These are phyloP conservation scores for Macquaria australasica DNA, from an alignment of 2,113 vertebrate genomes.

Conservation along the genomic window DNA sequence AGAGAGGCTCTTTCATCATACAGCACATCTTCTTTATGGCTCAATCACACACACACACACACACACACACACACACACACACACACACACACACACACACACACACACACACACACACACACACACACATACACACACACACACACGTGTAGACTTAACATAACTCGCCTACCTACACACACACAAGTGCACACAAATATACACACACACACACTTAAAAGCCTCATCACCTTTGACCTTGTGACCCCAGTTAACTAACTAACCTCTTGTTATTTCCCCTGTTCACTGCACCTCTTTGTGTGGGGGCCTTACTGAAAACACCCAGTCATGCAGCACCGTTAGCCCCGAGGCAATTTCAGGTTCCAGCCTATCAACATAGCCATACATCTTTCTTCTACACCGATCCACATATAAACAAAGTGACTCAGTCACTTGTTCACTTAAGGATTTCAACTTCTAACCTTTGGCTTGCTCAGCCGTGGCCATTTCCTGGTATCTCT, in stretches of 20 bases:
- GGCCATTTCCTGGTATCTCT: slow-evolving; percentile 25
- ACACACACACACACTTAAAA: slow-evolving; percentile 56
- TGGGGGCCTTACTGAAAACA: slow-evolving; percentile 70
- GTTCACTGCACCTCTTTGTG: slow-evolving; percentile 70
- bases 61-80: background rate
- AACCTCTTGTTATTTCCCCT: slow-evolving; percentile 75
- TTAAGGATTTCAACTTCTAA: slow-evolving; percentile 64
- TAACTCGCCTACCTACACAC: slow-evolving; percentile 1
- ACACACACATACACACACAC: slow-evolving; percentile 2
- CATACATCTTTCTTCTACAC: slow-evolving; percentile 44
- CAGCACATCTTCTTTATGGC: slow-evolving; percentile 69
- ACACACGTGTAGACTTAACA: slow-evolving; percentile 28
- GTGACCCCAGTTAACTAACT: slow-evolving; percentile 79
- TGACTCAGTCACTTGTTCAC: slow-evolving; percentile 56
- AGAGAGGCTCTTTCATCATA: slow-evolving; percentile 71
- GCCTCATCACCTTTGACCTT: slow-evolving; percentile 67
- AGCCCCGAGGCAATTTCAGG: slow-evolving; percentile 56
- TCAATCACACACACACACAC: slow-evolving; percentile 29
- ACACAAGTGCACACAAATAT: background rate
- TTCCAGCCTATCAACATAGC: slow-evolving; percentile 67
- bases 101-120: slow-evolving; percentile 9
- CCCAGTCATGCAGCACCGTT: slow-evolving; percentile 68
- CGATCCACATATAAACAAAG: slow-evolving; percentile 44
- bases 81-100: background rate
- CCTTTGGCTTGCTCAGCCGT: slow-evolving; percentile 30